phyloP scores from a whole-genome alignment of 2,113 vertebrate species.

The Dromiciops gliroides region DNA sequence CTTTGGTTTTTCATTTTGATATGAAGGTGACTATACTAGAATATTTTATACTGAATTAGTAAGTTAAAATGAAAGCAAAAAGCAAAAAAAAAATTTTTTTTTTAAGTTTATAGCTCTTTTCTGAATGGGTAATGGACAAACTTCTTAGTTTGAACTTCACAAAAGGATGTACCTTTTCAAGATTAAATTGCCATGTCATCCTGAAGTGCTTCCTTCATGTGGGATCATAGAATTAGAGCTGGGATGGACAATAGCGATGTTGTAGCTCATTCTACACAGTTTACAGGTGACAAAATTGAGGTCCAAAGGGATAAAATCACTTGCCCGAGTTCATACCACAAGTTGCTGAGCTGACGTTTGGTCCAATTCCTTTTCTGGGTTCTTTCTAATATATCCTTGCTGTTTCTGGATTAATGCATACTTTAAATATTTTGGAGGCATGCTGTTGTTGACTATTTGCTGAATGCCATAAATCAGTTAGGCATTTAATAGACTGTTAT shows the following conservation, averaged over 20 bases:
- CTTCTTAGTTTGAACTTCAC: background rate
- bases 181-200: background rate
- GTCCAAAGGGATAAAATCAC: background rate
- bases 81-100: no score
- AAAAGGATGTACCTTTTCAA: background rate
- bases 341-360: background rate
- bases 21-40: background rate
- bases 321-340: background rate
- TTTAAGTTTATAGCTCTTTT: background rate
- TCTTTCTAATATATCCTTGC: background rate
- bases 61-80: background rate
- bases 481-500: slow-evolving; percentile 29
- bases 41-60: background rate
- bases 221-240: background rate
- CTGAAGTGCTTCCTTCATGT: background rate
- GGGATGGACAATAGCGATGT: background rate
- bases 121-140: background rate
- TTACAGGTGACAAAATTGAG: background rate
- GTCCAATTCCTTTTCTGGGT: background rate
- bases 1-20: background rate
- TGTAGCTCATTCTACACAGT: background rate
- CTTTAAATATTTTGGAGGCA: background rate
- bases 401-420: background rate
- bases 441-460: background rate
- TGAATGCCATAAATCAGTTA: slow-evolving; percentile 24